Evolutionary conservation across 1,140 invertebrate species (phyloP), one percentile per base, ranked within the genome.

Genomic region (Zophobas morio): DNA sequence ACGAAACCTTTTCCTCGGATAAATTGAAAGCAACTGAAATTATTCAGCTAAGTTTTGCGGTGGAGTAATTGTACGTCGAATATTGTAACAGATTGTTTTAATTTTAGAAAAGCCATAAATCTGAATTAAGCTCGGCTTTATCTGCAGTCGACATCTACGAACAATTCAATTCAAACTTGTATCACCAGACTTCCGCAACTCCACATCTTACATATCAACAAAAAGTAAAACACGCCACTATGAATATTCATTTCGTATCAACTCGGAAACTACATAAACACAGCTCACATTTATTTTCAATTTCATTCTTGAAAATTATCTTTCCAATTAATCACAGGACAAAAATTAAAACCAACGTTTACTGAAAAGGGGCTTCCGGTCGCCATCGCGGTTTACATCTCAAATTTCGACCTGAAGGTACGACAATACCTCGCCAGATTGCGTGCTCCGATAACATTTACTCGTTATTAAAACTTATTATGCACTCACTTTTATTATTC

Each of bases 1-100:
- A 72, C 46, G 60, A 66, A 66, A 73, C 54, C 71, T 73, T 73
- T 73, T 37, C 8, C n/a, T n/a, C 60, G 60, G 60, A 47, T 57
- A 56, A 74, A 57, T 56, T 74, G 53, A 56, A 74, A 54, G 53
- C 51, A 74, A 56, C 47, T 37, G 32, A 74, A 63, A 74, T 74
- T 56, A 74, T 74, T 57, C 53, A 74, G 56, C 49, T 73, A 46
- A 74, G 53, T 74, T 74, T 74, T 74, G 72, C 47, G 47, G 33
- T 53, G 20, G 35, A 51, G 70, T 72, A 76, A 77, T 56, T 79
- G 70, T 77, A 81, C 75, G 74, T 79, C 71, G 75, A 81, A 78
- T 80, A 80, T 76, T 76, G 77, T 80, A 80, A 80, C 79, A 80
- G 79, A 80, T 80, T 80, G 79, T 80, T 80, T 78, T 78, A 80